Base-by-base conservation (phyloP, 2,113 vertebrate species). In the Sander lucioperca region DNA sequence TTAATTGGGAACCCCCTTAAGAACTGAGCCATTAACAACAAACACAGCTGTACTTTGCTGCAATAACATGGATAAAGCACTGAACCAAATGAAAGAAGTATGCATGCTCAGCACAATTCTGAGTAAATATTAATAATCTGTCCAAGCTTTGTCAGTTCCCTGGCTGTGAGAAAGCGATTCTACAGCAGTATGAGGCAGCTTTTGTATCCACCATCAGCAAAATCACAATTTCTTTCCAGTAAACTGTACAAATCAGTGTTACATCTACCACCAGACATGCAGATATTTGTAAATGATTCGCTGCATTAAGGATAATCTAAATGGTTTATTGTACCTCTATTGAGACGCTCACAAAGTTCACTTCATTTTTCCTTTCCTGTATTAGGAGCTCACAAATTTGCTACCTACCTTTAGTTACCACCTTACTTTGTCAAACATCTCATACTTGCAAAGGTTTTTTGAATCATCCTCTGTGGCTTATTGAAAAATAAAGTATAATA, bases 91-190 rank as follows among this genome's bases (percentile, higher is more conserved):
- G 61, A 88, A 70, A 80, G 64, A 65, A 47, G 51, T 0, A 2
- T 77, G 79, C 87, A 57, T 4, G 30, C 74, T 88, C 87, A 88
- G 87, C 85, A 81, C 57, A 83, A 73, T 16, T 66, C 65, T 56
- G 69, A 80, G 30, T 59, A 73, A 75, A 82, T 64, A 80, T 77
- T 82, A 82, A 82, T 80, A 73, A 77, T 50, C 27, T 18, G 57
- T 51, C 47, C 1, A 11, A 23, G 62, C 12, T 65, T 85, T 16
- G 59, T 84, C 72, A 48, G 59, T 21, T 77, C 50, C 13, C 54
- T 21, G 19, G 63, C 62, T 15, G 58, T 12, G 54, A 68, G 48
- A 30, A 56, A 27, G 12, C 5, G 30, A 43, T 79, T 71, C 25
- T 8, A 19, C 4, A 2, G 39, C 47, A 61, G 51, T 61, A 21